A percentile compares a stretch with the other conserved stretches of the same genome.
Evolutionary conservation across 1,140 invertebrate genomes (phyloP).

Genomic region (Orchesella cincta): DNA sequence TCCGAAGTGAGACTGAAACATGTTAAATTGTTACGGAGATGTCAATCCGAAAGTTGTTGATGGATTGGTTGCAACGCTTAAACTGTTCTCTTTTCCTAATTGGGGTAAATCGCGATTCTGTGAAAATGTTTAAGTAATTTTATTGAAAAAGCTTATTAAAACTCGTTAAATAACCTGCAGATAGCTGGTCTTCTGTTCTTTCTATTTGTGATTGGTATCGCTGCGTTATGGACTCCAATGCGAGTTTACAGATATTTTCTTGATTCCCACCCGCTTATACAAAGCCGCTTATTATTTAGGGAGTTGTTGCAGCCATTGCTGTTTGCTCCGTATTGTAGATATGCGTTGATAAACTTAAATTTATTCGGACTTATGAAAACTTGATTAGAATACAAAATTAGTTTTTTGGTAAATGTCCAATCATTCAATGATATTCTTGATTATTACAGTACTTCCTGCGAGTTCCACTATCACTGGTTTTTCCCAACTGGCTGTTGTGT

Average conservation of each 20-base stretch:
- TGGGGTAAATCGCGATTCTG: neutral
- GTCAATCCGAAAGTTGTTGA: neutral
- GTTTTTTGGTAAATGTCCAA: neutral
- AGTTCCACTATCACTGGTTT: neutral
- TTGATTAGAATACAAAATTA: neutral
- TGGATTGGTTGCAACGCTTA: neutral
- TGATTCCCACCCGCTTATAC: neutral
- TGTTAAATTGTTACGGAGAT: neutral
- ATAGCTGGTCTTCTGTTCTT: neutral
- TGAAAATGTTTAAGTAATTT: too few relatives aligned
- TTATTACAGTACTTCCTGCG: slow-evolving; percentile 1
- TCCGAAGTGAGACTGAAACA: neutral
- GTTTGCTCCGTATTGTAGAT: slow-evolving; percentile 2
- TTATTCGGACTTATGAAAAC: neutral
- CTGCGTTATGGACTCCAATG: neutral
- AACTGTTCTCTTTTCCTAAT: neutral
- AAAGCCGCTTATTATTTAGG: neutral
- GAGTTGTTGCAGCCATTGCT: neutral
- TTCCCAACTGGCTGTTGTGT: neutral
- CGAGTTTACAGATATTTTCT: neutral
- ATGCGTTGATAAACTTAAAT: neutral
- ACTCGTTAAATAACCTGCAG: neutral
- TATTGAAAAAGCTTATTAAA: too few relatives aligned
- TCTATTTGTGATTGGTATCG: neutral
- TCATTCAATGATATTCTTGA: neutral